Base-by-base conservation (phyloP, 2,113 vertebrate species). In the Poicephalus gulielmi region DNA sequence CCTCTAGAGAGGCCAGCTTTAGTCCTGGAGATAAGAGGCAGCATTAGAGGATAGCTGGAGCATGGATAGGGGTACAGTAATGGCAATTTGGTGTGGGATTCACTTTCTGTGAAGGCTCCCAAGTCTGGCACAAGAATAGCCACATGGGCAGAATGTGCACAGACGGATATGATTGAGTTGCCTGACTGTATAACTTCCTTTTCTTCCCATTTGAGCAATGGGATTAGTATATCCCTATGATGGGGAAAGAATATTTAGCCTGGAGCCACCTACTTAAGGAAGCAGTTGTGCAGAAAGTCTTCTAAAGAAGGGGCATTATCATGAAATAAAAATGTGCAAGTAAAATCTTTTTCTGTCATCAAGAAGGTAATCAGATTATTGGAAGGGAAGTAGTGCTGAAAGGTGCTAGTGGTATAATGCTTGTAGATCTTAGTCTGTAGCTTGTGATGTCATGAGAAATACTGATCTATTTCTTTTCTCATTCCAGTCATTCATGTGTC, bases 61-160 rank as follows among this genome's bases (percentile, higher is more conserved):
- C 6, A 8, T 23, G 79, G 8, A 4, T 31, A n/a, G 33, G 76
- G 76, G 2, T 31, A 11, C 13, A 22, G 55, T 4, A 46, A 2
- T 1, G 10, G 24, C 41, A 41, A 2, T 39, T 53, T 30, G 27
- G 7, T 14, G 3, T 14, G 22, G 49, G 53, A 47, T 52, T 35
- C 8, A 6, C 22, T 4, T 64, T 76, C 14, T 39, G 30, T 44
- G 53, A 11, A 15, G 5, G 6, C 16, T n/a, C 11, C 19, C 5
- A 9, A 4, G 39, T 24, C 49, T 17, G 15, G 64, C 64, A 22
- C 39, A 22, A 19, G 39, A n/a, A 33, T 11, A 33, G 17, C 25
- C 47, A 12, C 33, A 1, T 2, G 18, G 71, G 27, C 49, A 30
- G 52, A 11, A 6, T 2, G 2, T 17, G n/a, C 7, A 1, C 20